These are phyloP conservation scores for Adelosebastes latens DNA, from an alignment of 2,797 vertebrate species.

Conservation along the genomic window DNA sequence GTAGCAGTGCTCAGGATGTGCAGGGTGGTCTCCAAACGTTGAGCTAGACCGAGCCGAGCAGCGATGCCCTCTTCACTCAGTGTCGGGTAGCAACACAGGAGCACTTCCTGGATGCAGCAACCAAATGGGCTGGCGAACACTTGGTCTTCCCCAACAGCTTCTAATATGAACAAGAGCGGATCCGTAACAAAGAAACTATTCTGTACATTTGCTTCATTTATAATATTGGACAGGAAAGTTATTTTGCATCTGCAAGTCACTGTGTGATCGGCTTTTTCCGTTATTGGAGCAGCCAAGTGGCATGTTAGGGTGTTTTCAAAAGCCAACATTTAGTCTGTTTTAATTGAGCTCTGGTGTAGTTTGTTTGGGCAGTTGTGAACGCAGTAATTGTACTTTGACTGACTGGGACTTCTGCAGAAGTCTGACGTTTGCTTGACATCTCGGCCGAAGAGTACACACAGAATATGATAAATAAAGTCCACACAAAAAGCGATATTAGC, in stretches of 20 bases:
- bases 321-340: too few relatives aligned
- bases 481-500: too few relatives aligned
- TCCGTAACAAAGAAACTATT: not conserved
- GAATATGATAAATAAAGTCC: too few relatives aligned
- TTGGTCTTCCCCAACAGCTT: constrained; percentile 83
- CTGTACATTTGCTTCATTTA: not conserved
- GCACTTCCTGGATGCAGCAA: constrained; percentile 88
- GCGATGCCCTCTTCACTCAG: constrained; percentile 89
- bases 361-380: too few relatives aligned
- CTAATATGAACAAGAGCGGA: constrained; percentile 63
- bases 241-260: not conserved
- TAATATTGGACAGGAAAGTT: not conserved
- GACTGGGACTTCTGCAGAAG: too few relatives aligned
- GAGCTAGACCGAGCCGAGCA: constrained; percentile 80
- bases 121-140: constrained; percentile 78
- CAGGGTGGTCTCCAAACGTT: constrained; percentile 86
- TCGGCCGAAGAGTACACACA: too few relatives aligned
- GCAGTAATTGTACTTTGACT: too few relatives aligned
- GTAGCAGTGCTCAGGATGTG: constrained; percentile 82
- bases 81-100: constrained; percentile 86
- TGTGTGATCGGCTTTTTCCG: not conserved
- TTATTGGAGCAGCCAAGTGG: not conserved
- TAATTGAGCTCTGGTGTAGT: too few relatives aligned
- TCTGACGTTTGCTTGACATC: too few relatives aligned
- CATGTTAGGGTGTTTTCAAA: too few relatives aligned